Evolutionary conservation across 2,797 vertebrate genomes (phyloP).

Genomic region (Eremophila alpestris): DNA sequence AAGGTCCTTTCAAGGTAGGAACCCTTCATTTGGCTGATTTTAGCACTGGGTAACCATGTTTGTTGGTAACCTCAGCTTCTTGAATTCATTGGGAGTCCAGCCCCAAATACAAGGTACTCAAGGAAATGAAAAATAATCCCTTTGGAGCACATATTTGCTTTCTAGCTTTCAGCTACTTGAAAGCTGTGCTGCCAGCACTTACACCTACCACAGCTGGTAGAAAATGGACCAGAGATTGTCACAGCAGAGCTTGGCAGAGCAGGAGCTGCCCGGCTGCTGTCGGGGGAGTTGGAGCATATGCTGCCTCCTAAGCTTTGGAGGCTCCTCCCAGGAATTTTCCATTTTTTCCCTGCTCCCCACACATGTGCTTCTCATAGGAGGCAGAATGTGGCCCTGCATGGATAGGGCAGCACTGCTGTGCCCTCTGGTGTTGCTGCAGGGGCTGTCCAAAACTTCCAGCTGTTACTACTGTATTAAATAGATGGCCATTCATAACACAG

Average conservation of each 20-base stretch:
- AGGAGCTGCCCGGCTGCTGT: not conserved
- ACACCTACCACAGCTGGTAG: not conserved
- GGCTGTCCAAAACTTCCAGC: not conserved
- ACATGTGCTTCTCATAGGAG: not conserved
- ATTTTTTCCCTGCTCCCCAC: not conserved
- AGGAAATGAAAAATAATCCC: not conserved
- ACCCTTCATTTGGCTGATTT: not conserved
- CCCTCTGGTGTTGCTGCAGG: not conserved
- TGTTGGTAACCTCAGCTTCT: not conserved
- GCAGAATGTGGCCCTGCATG: not conserved
- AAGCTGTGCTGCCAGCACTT: slow-evolving; percentile 6
- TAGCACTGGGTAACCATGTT: not conserved
- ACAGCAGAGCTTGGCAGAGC: not conserved
- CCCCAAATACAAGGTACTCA: not conserved
- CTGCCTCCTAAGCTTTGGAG: not conserved
- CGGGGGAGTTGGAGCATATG: not conserved
- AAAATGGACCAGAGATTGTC: not conserved
- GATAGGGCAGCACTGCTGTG: not conserved
- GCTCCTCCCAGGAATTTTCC: not conserved
- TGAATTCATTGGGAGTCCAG: not conserved
- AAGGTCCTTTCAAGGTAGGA: slow-evolving; percentile 42
- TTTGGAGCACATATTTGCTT: not conserved
- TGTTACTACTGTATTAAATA: not conserved
- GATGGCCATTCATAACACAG: not conserved
- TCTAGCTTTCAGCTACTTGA: slow-evolving; percentile 19